These are phyloP conservation scores for Poecilia wingei DNA, from an alignment of 2,797 vertebrate species.

Conservation along the genomic window DNA sequence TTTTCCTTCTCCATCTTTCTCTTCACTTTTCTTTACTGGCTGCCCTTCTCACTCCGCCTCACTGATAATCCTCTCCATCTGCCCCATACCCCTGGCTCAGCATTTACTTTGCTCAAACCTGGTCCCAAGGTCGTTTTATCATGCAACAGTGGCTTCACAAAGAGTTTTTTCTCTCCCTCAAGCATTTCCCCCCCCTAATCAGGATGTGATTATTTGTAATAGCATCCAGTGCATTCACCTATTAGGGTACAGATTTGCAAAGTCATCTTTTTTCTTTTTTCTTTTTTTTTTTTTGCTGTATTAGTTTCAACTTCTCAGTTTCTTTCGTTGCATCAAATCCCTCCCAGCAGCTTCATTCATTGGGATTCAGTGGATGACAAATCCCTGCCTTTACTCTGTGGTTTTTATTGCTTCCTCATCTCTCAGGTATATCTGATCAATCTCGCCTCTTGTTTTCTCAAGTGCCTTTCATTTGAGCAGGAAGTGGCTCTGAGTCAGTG, in stretches of 20 bases:
- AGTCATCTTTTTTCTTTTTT: conserved; percentile 13
- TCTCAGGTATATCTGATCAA: conserved; percentile 30
- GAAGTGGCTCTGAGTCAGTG: conserved; percentile 43
- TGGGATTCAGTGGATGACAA: conserved; percentile 15
- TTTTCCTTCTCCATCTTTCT: background rate
- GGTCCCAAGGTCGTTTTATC: conserved; percentile 62
- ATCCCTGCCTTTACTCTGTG: background rate
- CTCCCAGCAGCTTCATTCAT: background rate
- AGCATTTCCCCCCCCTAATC: conserved; percentile 11
- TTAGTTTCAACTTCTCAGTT: conserved; percentile 16
- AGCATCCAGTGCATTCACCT: conserved; percentile 11
- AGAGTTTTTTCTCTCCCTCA: conserved; percentile 4
- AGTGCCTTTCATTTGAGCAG: conserved; percentile 40
- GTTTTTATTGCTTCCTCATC: conserved; percentile 23
- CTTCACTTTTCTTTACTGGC: conserved; percentile 30
- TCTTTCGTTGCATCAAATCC: conserved; percentile 15
- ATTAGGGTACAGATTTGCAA: conserved; percentile 9
- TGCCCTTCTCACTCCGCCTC: conserved; percentile 42
- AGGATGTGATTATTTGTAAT: conserved; percentile 1
- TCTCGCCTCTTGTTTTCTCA: conserved; percentile 23
- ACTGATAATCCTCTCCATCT: conserved; percentile 65
- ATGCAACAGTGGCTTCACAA: conserved; percentile 32
- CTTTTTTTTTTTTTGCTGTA: conserved; percentile 16
- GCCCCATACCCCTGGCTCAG: conserved; percentile 41
- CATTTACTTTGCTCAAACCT: conserved; percentile 43